Percentiles rank a stretch among this genome's conserved stretches.
phyloP scores from a whole-genome alignment of 2,888 invertebrate species.

The Zhuqinia jingwanae region DNA sequence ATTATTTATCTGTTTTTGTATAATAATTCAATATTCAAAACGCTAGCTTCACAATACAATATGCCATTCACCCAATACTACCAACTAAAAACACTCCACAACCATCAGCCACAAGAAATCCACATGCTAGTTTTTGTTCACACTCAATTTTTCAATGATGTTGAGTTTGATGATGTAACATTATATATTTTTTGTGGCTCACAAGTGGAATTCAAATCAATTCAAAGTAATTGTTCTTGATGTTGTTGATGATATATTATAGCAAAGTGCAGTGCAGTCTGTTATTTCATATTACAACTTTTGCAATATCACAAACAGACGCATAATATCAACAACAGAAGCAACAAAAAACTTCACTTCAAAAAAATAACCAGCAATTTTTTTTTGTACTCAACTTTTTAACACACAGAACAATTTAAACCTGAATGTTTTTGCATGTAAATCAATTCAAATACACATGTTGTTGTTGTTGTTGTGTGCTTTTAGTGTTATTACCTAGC shows the following conservation, averaged over 20 bases:
- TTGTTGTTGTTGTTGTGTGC: too few relatives aligned
- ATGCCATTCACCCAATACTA: neutral
- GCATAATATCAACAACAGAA: neutral
- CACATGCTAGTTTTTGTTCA: constrained; percentile 38
- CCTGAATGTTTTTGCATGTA: constrained; percentile 13
- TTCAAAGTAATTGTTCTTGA: constrained; percentile 34
- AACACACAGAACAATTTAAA: neutral
- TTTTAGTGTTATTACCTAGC: constrained; percentile 41
- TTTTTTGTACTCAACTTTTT: neutral
- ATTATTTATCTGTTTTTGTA: too few relatives aligned
- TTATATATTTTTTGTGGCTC: neutral
- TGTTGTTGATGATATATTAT: neutral
- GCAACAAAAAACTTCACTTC: neutral
- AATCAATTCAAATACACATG: constrained; percentile 51
- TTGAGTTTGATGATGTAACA: neutral
- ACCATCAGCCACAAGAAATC: neutral
- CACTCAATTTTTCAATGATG: constrained; percentile 47
- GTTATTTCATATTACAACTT: neutral
- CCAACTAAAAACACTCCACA: constrained; percentile 9
- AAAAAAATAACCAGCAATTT: neutral
- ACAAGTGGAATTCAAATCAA: constrained; percentile 54
- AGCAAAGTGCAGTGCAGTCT: constrained; percentile 9
- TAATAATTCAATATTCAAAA: too few relatives aligned
- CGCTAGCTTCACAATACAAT: too few relatives aligned
- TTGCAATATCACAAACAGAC: constrained; percentile 5